A percentile compares a stretch with the other conserved stretches of the same genome.
Conservation (phyloP, 2,113 vertebrate genomes). For the Oenanthe melanoleuca region DNA sequence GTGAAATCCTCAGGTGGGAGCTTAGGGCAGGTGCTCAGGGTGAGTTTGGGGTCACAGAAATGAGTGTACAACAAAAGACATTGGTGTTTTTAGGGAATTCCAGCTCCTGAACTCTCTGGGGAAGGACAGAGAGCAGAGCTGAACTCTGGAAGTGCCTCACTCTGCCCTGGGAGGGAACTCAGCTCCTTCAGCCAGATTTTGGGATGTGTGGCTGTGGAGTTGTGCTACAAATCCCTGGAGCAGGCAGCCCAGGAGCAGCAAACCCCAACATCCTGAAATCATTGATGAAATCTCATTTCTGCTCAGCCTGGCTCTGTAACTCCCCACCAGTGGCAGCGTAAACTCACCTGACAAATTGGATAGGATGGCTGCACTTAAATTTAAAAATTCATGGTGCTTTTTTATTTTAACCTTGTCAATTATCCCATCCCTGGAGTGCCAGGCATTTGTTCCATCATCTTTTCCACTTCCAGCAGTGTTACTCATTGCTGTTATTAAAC, state of each 20-base stretch:
- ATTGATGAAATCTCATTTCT: background rate
- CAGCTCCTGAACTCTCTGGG: background rate
- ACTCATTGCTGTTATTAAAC: background rate
- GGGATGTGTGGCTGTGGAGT: background rate
- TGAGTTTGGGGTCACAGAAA: background rate
- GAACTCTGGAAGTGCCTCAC: background rate
- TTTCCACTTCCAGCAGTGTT: background rate
- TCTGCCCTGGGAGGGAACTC: background rate
- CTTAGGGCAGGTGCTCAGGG: background rate
- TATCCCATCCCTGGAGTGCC: background rate
- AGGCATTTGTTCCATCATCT: constrained; percentile 3
- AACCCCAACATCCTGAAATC: background rate
- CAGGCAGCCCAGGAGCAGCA: background rate
- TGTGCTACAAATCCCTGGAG: background rate
- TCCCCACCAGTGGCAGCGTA: background rate
- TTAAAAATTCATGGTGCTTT: background rate
- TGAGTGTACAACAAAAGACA: accelerated
- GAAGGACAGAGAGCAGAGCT: background rate
- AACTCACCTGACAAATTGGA: background rate
- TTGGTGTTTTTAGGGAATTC: background rate
- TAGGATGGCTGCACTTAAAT: background rate
- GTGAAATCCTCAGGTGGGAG: background rate
- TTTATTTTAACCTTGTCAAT: background rate
- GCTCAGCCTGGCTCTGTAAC: background rate
- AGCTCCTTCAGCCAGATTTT: background rate